Conservation (phyloP, 1,140 invertebrate genomes). For the Drusus annulatus region DNA sequence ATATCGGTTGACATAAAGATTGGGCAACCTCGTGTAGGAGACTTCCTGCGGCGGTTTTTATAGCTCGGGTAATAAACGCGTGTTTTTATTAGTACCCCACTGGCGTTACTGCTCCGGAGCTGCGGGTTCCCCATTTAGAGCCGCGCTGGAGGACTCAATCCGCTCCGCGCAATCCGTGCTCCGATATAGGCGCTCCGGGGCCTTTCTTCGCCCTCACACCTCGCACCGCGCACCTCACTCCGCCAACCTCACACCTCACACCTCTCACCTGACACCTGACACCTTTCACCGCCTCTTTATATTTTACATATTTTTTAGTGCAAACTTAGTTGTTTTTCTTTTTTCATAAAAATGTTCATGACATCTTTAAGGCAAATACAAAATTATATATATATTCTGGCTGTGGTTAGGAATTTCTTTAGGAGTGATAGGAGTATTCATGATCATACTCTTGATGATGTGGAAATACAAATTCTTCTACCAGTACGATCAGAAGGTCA, state of each 20-base stretch:
- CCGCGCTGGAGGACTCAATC: neutral
- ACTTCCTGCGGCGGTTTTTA: constrained; percentile 6
- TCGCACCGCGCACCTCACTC: no score
- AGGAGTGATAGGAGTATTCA: constrained; percentile 37
- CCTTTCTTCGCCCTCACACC: no score
- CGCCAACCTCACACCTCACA: no score
- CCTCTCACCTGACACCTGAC: no score
- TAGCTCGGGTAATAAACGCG: constrained; percentile 32
- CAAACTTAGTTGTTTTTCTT: no score
- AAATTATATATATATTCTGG: no score
- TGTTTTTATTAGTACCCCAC: constrained; percentile 30
- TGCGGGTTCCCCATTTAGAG: constrained; percentile 12
- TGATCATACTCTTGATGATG: constrained; percentile 31
- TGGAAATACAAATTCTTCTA: constrained; percentile 41
- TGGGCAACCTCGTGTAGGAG: neutral
- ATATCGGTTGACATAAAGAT: neutral
- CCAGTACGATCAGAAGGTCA: constrained; percentile 36
- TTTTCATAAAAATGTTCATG: no score
- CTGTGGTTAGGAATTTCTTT: constrained; percentile 47
- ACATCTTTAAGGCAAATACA: no score
- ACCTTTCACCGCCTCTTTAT: no score
- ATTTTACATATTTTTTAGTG: no score
- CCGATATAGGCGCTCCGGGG: no score
- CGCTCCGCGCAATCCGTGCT: no score
- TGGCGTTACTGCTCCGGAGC: constrained; percentile 22